A percentile compares a stretch with the other conserved stretches of the same genome.
Evolutionary conservation across 2,888 invertebrate genomes (phyloP).

Genomic region (Phytoseiulus persimilis): DNA sequence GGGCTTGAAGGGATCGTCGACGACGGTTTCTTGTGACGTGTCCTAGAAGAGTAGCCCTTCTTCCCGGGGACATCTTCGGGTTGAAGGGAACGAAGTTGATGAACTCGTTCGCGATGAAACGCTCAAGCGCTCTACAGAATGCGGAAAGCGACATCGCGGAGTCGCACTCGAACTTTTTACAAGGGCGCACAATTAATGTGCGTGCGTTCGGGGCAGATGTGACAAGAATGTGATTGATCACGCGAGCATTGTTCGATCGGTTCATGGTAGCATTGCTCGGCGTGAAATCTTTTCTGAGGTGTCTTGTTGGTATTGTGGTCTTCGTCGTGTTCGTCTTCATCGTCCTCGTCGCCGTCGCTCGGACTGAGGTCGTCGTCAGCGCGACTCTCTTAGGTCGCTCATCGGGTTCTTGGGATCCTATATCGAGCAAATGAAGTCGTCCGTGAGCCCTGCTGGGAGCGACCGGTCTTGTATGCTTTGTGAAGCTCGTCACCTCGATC

Average conservation of each 20-base stretch:
- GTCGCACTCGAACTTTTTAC: too few species aligned
- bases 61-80: too few species aligned
- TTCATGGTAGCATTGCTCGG: background rate
- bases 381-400: background rate
- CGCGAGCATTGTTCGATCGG: background rate
- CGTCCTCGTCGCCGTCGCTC: background rate
- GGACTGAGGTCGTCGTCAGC: background rate
- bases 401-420: background rate
- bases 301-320: background rate
- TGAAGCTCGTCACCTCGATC: background rate
- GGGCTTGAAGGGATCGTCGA: too few species aligned
- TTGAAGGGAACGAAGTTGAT: too few species aligned
- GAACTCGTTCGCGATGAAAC: too few species aligned
- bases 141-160: too few species aligned
- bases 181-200: background rate
- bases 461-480: background rate
- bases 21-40: too few species aligned
- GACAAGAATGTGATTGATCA: background rate
- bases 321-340: background rate
- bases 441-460: background rate
- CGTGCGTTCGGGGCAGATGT: background rate
- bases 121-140: too few species aligned
- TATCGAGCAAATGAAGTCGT: slow-evolving; percentile 5
- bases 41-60: too few species aligned
- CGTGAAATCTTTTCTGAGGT: background rate